Evolutionary conservation across 2,113 vertebrate species (phyloP), one percentile per base, ranked within the genome.

Genomic region (Hipposideros armiger): DNA sequence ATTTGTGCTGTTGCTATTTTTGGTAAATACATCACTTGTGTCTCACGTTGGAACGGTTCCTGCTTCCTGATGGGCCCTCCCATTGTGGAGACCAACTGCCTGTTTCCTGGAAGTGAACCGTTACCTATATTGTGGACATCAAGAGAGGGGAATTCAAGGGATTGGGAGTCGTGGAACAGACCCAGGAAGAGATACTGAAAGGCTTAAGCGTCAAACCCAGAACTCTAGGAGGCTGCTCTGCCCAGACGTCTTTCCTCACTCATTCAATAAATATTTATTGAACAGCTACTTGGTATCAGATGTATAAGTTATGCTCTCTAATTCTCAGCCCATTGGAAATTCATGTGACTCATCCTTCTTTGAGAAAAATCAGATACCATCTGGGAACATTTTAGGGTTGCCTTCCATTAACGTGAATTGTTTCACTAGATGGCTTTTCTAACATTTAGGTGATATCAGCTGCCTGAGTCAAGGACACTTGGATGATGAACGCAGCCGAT

Each of bases 291-390:
- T 36, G 28, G 22, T 40, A 30, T 32, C 17, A 84, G 36, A 60
- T 28, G 2, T 8, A 36, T 13, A 70, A 26, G 20, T 62, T 20
- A 30, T 52, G 3, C 28, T 73, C 19, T 54, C 60, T 47, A 4
- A 85, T 42, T 28, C 66, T 67, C 15, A 2, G 9, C 14, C 7
- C 52, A 6, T 47, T 95, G 67, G 76, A 84, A 60, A 72, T 54
- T 58, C 19, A 17, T 54, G 52, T n/a, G 32, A n/a, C 24, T 72
- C 45, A 32, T 76, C 58, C 47, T 94, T 58, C 62, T 62, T 54
- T 42, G 81, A 62, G 85, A 90, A 91, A 91, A 56, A 42, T 56
- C 45, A 16, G 30, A 19, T 47, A 26, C 10, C 22, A 70, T 95
- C 45, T 70, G 5, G 69, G 45, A 66, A 24, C 10, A 19, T 67